Percentiles rank a stretch among this genome's conserved stretches.
phyloP scores from a whole-genome alignment of 2,113 vertebrate species.

The Labeo rohita region DNA sequence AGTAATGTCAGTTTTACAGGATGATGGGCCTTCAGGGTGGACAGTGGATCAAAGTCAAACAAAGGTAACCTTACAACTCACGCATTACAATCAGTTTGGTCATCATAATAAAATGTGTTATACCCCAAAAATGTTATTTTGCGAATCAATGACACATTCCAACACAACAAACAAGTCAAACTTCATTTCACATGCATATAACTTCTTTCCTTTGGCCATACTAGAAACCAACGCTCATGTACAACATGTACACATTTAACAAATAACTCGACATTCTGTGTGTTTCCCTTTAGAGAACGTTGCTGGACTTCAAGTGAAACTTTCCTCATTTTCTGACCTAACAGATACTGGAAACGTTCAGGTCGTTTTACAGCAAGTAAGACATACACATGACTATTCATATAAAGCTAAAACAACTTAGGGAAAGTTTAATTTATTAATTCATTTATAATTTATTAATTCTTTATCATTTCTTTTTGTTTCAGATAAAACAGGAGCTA shows the following conservation, averaged over 20 bases:
- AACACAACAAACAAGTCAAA: too few relatives aligned
- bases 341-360: background rate
- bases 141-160: background rate
- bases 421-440: too few relatives aligned
- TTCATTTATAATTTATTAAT: too few relatives aligned
- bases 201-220: background rate
- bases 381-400: background rate
- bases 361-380: background rate
- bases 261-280: background rate
- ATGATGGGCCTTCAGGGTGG: slow-evolving; percentile 50
- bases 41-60: background rate
- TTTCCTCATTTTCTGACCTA: slow-evolving; percentile 2
- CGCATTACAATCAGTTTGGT: background rate
- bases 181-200: too few relatives aligned
- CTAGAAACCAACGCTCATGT: background rate
- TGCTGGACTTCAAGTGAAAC: background rate
- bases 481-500: slow-evolving; percentile 1
- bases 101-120: background rate
- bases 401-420: background rate
- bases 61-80: background rate
- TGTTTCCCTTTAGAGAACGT: background rate
- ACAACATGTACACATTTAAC: background rate
- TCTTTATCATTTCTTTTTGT: too few relatives aligned
- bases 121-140: too few relatives aligned
- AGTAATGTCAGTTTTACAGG: slow-evolving; percentile 51